These are phyloP conservation scores for Beroe forskalii DNA, from an alignment of 37 sponge, comb jelly and placozoan genomes.

Conservation along the genomic window DNA sequence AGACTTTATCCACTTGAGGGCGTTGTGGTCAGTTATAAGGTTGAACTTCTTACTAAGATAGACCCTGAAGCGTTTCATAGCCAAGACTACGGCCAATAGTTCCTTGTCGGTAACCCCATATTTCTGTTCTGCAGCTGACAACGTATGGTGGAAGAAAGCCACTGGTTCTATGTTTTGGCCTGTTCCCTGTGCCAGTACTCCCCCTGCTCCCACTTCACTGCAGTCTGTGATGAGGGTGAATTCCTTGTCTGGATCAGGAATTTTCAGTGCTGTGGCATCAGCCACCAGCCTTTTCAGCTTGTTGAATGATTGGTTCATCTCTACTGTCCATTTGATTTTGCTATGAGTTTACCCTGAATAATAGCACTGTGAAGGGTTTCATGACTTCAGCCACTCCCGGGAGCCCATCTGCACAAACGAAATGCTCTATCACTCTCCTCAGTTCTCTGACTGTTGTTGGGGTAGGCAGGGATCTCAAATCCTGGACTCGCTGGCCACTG, in stretches of 20 bases:
- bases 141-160: neutral
- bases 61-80: neutral
- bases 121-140: neutral
- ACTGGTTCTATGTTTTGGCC: neutral
- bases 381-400: neutral
- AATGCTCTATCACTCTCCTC: neutral
- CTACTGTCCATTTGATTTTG: neutral
- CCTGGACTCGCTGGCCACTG: neutral
- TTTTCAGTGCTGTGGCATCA: neutral
- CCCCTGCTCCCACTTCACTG: neutral
- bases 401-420: neutral
- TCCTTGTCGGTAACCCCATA: neutral
- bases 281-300: neutral
- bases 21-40: neutral
- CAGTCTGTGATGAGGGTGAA: neutral
- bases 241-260: neutral
- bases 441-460: neutral
- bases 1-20: neutral
- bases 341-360: neutral
- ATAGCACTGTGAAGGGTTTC: neutral
- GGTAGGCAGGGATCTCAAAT: neutral
- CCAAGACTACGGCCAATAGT: neutral
- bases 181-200: neutral
- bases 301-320: neutral
- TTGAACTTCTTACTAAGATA: neutral